A percentile compares a stretch with the other conserved stretches of the same genome.
phyloP scores from a whole-genome alignment of 2,888 invertebrate genomes.

The Parnassius apollo region DNA sequence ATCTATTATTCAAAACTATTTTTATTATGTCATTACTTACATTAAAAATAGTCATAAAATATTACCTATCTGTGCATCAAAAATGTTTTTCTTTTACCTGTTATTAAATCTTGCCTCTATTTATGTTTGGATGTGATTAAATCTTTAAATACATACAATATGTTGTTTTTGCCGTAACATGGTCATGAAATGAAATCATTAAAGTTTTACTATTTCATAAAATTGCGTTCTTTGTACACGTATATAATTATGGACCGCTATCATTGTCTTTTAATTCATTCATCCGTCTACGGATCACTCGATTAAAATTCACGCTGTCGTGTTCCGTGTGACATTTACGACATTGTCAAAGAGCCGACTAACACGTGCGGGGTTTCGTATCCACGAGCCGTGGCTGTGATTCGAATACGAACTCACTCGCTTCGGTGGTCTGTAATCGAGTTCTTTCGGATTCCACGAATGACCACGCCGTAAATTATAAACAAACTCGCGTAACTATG shows the following conservation, averaged over 20 bases:
- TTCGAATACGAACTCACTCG: slow-evolving; percentile 21
- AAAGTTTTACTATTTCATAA: too few relatives aligned
- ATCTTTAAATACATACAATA: too few relatives aligned
- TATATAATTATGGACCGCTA: slow-evolving; percentile 5
- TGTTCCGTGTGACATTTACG: slow-evolving; percentile 28
- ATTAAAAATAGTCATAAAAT: too few relatives aligned
- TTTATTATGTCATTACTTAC: too few relatives aligned
- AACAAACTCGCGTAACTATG: slow-evolving; percentile 17
- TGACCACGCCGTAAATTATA: slow-evolving; percentile 23
- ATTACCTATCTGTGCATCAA: too few relatives aligned
- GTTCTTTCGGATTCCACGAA: slow-evolving; percentile 20
- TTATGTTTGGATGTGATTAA: too few relatives aligned
- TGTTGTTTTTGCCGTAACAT: too few relatives aligned
- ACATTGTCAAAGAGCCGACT: slow-evolving; percentile 24
- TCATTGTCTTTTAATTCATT: slow-evolving; percentile 27
- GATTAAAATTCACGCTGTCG: slow-evolving; percentile 30
- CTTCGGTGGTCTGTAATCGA: slow-evolving; percentile 22
- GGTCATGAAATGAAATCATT: too few relatives aligned
- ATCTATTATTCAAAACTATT: too few relatives aligned
- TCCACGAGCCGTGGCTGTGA: slow-evolving; percentile 19
- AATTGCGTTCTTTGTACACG: too few relatives aligned
- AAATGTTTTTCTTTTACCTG: too few relatives aligned
- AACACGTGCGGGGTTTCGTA: slow-evolving; percentile 18
- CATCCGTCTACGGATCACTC: slow-evolving; percentile 21
- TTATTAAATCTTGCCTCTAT: too few relatives aligned